Base-by-base conservation (phyloP, 2,113 vertebrate genomes). In the Odocoileus virginianus region DNA sequence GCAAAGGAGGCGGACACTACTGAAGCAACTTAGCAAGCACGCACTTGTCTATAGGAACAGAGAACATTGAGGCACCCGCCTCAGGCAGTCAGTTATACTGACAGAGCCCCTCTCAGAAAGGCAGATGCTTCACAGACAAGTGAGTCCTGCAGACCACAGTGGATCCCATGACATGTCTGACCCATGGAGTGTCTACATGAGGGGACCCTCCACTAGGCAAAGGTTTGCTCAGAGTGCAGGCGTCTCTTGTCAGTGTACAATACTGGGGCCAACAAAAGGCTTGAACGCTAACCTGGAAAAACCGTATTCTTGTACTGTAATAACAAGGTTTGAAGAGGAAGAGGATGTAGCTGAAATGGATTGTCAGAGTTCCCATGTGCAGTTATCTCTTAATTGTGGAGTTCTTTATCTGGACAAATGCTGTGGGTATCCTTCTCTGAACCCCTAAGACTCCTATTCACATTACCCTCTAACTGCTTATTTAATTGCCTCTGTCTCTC, bases 21-120 rank as follows among this genome's bases (percentile, higher is more conserved):
- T 76, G 36, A 43, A 76, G 36, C 23, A 43, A 14, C 12, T 43
- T 25, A 43, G 12, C 71, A 76, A 23, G 2, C 21, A 76, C 1
- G 0, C 23, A 27, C 23, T 43, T 3, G 3, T 76, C 71, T 43
- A 0, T 15, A 21, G 28, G 30, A 67, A 13, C 25, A 50, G 47
- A 57, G 50, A 81, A 58, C 79, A 76, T 0, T 43, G 43, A 43
- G 14, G 6, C 25, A 60, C 9, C 4, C 12, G 17, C 50, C 7
- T 47, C 12, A 45, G 57, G 28, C 15, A 67, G 27, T 50, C 40
- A 28, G 33, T 58, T 28, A 12, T 43, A 67, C 12, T 47, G 7
- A 40, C 27, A 58, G 71, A 57, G 9, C 3, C 27, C 40, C 52
- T 43, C 19, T 58, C n/a, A 87, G 15, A 58, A 33, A 25, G 40